Evolutionary conservation across 2,113 vertebrate species (phyloP).

Genomic region (Bos indicus): DNA sequence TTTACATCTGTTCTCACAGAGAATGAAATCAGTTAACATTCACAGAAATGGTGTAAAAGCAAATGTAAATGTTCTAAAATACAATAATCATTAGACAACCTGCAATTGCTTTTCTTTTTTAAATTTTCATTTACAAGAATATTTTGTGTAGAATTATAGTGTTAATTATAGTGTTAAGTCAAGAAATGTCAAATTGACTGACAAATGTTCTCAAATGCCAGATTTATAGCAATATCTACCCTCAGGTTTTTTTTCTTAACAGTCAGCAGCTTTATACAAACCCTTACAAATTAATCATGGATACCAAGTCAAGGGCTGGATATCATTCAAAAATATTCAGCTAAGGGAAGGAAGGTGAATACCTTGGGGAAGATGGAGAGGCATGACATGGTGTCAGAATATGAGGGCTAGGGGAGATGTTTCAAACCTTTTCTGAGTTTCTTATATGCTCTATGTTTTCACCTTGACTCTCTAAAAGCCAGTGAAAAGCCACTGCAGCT

Average conservation of each 20-base stretch:
- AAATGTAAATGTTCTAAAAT: constrained; percentile 1
- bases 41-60: constrained; percentile 1
- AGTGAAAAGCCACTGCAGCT: neutral
- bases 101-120: neutral
- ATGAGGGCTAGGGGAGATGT: neutral
- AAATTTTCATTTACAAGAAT: constrained; percentile 21
- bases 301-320: constrained; percentile 2
- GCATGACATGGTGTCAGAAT: neutral
- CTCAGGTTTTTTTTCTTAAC: constrained; percentile 8
- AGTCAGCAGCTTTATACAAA: constrained; percentile 28
- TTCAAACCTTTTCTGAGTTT: constrained; percentile 24
- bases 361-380: neutral
- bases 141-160: neutral
- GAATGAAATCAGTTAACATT: neutral
- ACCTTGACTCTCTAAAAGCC: neutral
- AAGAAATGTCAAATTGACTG: constrained; percentile 6
- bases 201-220: constrained; percentile 37
- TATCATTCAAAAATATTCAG: neutral
- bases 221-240: constrained; percentile 18
- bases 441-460: neutral
- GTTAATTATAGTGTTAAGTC: neutral
- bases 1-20: constrained; percentile 16
- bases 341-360: neutral
- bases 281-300: constrained; percentile 20
- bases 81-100: neutral